A percentile compares a stretch with the other conserved stretches of the same genome.
Conservation (phyloP, 2,797 vertebrate species). For the Vireo griseus region DNA sequence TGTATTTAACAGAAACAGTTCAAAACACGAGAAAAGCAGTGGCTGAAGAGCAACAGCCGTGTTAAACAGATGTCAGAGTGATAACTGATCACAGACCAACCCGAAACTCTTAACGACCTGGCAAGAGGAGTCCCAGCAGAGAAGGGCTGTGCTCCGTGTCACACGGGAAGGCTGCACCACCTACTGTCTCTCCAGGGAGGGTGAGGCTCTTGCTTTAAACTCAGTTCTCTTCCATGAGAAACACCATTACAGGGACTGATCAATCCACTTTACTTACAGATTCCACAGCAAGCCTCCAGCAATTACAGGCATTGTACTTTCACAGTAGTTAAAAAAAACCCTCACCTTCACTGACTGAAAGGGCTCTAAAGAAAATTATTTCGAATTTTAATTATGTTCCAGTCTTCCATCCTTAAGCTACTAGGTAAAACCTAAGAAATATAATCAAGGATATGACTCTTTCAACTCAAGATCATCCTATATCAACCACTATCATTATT, state of each 20-base stretch:
- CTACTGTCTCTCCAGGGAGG: neutral
- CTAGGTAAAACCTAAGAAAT: neutral
- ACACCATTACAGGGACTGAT: neutral
- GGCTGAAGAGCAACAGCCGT: neutral
- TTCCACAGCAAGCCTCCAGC: neutral
- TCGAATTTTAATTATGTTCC: neutral
- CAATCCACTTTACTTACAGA: accelerated
- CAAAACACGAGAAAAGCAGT: neutral
- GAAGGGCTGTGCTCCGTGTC: neutral
- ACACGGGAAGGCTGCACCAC: neutral
- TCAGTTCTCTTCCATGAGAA: neutral
- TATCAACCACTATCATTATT: neutral
- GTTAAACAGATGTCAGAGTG: neutral
- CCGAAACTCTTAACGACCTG: neutral
- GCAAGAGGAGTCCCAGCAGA: neutral
- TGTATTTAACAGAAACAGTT: neutral
- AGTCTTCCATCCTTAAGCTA: neutral
- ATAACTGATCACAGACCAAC: neutral
- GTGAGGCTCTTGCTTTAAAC: neutral
- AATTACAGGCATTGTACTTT: neutral
- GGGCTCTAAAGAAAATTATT: neutral
- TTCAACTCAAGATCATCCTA: neutral
- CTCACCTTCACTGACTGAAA: neutral
- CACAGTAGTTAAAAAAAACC: neutral
- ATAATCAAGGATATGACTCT: neutral